Conservation (phyloP, 2,113 vertebrate genomes). For the Lates calcarifer region DNA sequence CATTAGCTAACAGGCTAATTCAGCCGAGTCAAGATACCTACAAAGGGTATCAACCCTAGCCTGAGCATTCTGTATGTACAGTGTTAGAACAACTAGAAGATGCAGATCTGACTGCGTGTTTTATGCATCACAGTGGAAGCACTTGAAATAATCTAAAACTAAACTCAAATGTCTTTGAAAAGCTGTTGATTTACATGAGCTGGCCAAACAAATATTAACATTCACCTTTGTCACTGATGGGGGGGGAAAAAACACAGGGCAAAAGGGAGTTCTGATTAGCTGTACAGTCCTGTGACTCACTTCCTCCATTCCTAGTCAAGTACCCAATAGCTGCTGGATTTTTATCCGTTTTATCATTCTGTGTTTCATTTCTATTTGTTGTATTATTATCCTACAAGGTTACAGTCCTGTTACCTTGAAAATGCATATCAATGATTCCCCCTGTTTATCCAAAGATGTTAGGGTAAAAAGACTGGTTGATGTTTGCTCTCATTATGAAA, state of each 20-base stretch:
- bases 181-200: background rate
- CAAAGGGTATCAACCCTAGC: background rate
- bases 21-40: background rate
- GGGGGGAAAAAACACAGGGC: too few species aligned
- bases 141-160: background rate
- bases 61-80: background rate
- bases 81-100: background rate
- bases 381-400: background rate
- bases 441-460: background rate
- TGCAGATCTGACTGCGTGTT: too few species aligned
- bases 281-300: background rate
- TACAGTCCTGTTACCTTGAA: background rate
- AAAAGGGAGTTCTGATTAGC: background rate
- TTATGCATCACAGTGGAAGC: background rate
- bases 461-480: background rate
- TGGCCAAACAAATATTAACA: background rate
- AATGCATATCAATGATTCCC: background rate
- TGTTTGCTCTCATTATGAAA: background rate
- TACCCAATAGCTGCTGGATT: background rate
- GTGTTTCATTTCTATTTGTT: background rate
- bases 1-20: background rate
- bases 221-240: constrained; percentile 1
- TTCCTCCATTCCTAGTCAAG: background rate
- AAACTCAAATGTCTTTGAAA: background rate
- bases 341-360: background rate